phyloP scores from a whole-genome alignment of 2,113 vertebrate species.

The Lampris megalopsis region DNA sequence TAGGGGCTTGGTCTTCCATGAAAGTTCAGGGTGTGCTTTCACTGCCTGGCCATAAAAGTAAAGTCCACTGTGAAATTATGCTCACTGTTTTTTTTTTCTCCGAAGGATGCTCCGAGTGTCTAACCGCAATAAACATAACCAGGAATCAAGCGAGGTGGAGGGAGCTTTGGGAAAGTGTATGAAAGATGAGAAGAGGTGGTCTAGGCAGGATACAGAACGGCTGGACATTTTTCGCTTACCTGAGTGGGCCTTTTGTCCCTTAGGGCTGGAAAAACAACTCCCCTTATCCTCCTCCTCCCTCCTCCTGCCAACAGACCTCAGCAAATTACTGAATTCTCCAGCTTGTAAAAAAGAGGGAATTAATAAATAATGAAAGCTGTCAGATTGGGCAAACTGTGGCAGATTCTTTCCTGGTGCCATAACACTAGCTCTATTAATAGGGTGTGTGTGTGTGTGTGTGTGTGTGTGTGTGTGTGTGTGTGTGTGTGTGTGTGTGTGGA shows the following conservation, averaged over 20 bases:
- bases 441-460: constrained; percentile 31
- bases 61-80: background rate
- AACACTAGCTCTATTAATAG: constrained; percentile 71
- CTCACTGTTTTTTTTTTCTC: background rate
- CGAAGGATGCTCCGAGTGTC: background rate
- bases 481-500: constrained; percentile 29
- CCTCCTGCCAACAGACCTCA: constrained; percentile 69
- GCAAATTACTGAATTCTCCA: constrained; percentile 76
- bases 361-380: constrained; percentile 82
- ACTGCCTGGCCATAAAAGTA: background rate
- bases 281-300: constrained; percentile 22
- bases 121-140: constrained; percentile 1
- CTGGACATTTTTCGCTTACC: constrained; percentile 57
- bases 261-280: constrained; percentile 78
- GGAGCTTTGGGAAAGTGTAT: background rate
- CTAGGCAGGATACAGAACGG: constrained; percentile 56
- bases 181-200: constrained; percentile 21
- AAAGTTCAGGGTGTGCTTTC: background rate
- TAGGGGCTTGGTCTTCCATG: background rate
- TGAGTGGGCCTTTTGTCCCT: constrained; percentile 76
- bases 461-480: too few species aligned
- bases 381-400: constrained; percentile 69
- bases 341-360: constrained; percentile 79
- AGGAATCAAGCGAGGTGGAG: background rate
- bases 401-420: constrained; percentile 83